Base-by-base conservation (phyloP, 2,888 invertebrate genomes). In the Chydorus sphaericus region DNA sequence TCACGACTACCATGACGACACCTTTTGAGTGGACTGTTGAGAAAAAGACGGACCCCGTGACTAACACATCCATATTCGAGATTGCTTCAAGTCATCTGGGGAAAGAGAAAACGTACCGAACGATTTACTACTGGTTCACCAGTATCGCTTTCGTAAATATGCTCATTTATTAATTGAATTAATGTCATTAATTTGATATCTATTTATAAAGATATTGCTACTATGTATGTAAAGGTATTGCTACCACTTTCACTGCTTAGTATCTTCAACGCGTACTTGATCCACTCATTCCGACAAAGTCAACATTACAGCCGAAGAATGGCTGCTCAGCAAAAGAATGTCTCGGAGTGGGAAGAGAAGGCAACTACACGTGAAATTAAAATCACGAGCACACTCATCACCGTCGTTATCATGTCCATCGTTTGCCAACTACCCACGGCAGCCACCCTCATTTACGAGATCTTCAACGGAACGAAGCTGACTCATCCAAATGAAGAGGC, bases 321-420 rank as follows among this genome's bases (percentile, higher is more conserved):
- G 74, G 80, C 80, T 11, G n/a, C n/a, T n/a, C n/a, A n/a, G n/a
- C n/a, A n/a, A n/a, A 23, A 55, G 14, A 56, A 37, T 18, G 7
- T 23, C 6, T 20, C 29, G 3, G 58, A 58, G 33, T 29, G 48
- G 29, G 48, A 30, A 20, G 39, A 39, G 18, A 23, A 23, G 8
- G 16, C 10, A 8, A 23, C 48, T 10, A 53, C 74, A 3, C 80
- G 81, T 65, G 81, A 82, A 65, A 81, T 82, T 65, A 76, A 82
- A 60, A 83, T 85, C 59, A 87, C 86, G 3, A 74, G 83, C 37
- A 83, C 84, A 66, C 70, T 86, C 37, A 84, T 85, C n/a, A n/a
- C n/a, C n/a, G n/a, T n/a, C n/a, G n/a, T n/a, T n/a, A n/a, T n/a
- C n/a, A n/a, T n/a, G n/a, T n/a, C n/a, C n/a, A n/a, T n/a, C n/a